A percentile compares a stretch with the other conserved stretches of the same genome.
These are phyloP conservation scores for Euzetes globulus DNA, from an alignment of 2,888 invertebrate genomes.

Conservation along the genomic window DNA sequence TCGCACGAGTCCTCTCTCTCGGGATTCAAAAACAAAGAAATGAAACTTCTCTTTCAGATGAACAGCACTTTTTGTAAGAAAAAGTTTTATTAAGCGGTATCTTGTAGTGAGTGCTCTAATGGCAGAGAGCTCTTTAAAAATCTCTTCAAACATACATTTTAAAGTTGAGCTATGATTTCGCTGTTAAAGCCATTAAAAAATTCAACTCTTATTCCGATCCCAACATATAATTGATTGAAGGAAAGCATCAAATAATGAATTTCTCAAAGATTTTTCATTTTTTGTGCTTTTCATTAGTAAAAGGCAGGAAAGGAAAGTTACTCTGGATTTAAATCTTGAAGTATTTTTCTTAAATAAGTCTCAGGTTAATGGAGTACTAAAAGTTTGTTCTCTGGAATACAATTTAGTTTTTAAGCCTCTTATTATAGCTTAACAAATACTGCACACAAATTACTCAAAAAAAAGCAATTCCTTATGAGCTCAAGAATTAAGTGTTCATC, in stretches of 20 bases:
- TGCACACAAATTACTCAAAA: conserved; percentile 4
- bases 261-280: not conserved
- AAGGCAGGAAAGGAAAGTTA: not conserved
- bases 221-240: not conserved
- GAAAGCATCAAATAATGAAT: not conserved
- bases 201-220: not conserved
- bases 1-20: not conserved
- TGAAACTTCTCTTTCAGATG: not conserved
- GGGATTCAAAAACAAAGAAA: not conserved
- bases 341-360: not conserved
- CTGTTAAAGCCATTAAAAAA: not conserved
- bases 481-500: conserved; percentile 17
- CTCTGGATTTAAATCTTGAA: not conserved
- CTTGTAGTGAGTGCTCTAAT: conserved; percentile 2
- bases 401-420: not conserved
- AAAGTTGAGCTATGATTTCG: not conserved
- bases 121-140: not conserved
- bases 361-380: conserved; percentile 10
- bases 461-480: not conserved
- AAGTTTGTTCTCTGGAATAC: not conserved
- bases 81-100: not conserved
- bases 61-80: conserved; percentile 9
- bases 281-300: not conserved
- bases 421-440: not conserved
- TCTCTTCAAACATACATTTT: not conserved